Evolutionary conservation across 2,888 invertebrate genomes (phyloP).

Genomic region (Cancer borealis): DNA sequence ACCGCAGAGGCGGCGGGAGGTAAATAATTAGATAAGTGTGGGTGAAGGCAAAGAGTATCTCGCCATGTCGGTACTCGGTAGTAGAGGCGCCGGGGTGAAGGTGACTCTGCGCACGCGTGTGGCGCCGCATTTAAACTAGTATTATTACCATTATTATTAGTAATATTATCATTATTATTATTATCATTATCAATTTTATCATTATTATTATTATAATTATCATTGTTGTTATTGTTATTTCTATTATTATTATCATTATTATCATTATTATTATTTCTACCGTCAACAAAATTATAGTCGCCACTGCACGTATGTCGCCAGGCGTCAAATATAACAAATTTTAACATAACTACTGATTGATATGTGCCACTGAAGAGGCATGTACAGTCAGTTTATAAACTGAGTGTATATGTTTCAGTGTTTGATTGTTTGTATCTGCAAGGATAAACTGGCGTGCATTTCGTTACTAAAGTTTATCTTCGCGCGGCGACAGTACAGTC

Average conservation of each 20-base stretch:
- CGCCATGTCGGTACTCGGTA: constrained; percentile 65
- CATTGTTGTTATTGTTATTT: neutral
- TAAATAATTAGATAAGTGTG: constrained; percentile 30
- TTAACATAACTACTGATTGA: too few relatives aligned
- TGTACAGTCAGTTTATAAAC: too few relatives aligned
- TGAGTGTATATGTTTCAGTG: too few relatives aligned
- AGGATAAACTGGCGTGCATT: too few relatives aligned
- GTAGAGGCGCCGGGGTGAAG: constrained; percentile 56
- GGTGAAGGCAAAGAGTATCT: constrained; percentile 52
- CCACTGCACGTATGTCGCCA: too few relatives aligned
- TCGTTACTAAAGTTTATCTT: too few relatives aligned
- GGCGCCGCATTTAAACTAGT: neutral
- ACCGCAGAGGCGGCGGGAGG: neutral
- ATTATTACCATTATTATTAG: neutral
- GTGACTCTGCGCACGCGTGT: neutral
- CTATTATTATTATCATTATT: neutral
- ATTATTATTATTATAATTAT: neutral
- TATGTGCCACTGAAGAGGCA: too few relatives aligned
- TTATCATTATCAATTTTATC: neutral
- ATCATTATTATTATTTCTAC: neutral
- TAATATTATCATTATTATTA: neutral
- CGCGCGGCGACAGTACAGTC: too few relatives aligned
- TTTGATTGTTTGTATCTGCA: too few relatives aligned
- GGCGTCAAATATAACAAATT: too few relatives aligned
- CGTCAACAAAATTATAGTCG: neutral